Conservation (phyloP, 1,140 invertebrate species). For the Phocides pigmalion region DNA sequence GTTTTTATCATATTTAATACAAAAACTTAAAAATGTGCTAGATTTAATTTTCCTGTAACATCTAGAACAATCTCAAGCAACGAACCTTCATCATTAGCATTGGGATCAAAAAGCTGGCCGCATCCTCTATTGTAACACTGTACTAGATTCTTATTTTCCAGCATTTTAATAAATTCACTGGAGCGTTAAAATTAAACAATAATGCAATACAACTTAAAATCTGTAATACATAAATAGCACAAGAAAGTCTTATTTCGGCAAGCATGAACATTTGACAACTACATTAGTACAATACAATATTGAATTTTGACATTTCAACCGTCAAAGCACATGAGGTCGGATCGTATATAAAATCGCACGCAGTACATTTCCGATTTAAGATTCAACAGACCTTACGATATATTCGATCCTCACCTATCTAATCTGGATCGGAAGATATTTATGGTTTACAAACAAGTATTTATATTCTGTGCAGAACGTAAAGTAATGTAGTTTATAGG, state of each 20-base stretch:
- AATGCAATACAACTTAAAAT: neutral
- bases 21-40: constrained; percentile 1
- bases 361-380: too few relatives aligned
- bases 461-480: too few relatives aligned
- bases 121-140: constrained; percentile 97
- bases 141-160: constrained; percentile 74
- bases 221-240: neutral
- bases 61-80: constrained; percentile 60
- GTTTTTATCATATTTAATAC: neutral
- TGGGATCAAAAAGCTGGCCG: constrained; percentile 91
- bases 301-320: too few relatives aligned
- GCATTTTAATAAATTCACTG: constrained; percentile 46
- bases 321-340: too few relatives aligned
- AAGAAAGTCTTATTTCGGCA: neutral
- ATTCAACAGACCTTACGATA: too few relatives aligned
- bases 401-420: too few relatives aligned
- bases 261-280: neutral
- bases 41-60: constrained; percentile 30
- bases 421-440: too few relatives aligned
- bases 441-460: too few relatives aligned
- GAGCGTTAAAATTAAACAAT: neutral
- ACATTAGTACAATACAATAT: neutral
- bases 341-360: too few relatives aligned
- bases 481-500: too few relatives aligned
- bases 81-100: constrained; percentile 91